Evolutionary conservation across 2,888 invertebrate genomes (phyloP).

Genomic region (Dioctria rufipes): DNA sequence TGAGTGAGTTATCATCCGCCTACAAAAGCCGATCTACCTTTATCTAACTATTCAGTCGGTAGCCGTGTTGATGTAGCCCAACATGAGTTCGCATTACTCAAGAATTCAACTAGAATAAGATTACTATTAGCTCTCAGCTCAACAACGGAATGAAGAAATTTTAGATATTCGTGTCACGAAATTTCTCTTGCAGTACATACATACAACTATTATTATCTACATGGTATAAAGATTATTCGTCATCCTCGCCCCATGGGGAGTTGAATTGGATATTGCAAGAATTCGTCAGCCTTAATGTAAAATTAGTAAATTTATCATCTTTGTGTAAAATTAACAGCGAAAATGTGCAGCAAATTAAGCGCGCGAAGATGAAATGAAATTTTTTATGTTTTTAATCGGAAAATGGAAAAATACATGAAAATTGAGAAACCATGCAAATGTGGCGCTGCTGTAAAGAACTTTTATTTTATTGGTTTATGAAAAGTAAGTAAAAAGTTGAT

Average conservation of each 20-base stretch:
- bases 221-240: no score
- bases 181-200: not conserved
- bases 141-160: not conserved
- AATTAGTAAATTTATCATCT: not conserved
- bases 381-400: not conserved
- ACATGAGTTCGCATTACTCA: not conserved
- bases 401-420: not conserved
- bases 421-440: not conserved
- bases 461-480: no score
- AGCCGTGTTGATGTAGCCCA: not conserved
- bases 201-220: no score
- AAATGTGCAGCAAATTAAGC: conserved; percentile 19
- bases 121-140: not conserved
- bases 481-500: not conserved
- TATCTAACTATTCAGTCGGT: not conserved
- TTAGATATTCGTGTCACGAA: conserved; percentile 27
- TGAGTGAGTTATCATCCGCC: not conserved
- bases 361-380: not conserved
- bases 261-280: no score
- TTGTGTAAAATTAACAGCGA: conserved; percentile 24
- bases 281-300: not conserved
- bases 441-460: not conserved
- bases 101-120: not conserved
- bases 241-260: no score
- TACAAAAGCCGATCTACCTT: not conserved